Evolutionary conservation across 23 tunicate species (phyloP).

Genomic region (Ciona savignyi): DNA sequence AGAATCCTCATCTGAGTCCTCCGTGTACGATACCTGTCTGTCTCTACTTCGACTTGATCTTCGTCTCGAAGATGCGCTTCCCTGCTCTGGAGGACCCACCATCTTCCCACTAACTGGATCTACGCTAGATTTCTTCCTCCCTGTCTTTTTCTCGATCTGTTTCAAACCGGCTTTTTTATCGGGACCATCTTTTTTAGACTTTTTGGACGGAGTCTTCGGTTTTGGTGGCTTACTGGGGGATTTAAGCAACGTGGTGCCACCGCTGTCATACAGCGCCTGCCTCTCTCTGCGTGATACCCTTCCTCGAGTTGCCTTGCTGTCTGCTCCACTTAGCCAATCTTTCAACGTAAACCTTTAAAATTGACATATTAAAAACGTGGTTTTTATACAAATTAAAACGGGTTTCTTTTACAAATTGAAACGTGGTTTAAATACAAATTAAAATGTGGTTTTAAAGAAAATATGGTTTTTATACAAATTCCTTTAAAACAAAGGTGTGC

Average conservation of each 20-base stretch:
- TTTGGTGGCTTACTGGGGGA: neutral
- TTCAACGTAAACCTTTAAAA: neutral
- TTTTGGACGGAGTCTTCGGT: neutral
- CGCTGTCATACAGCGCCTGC: neutral
- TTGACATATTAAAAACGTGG: too few relatives aligned
- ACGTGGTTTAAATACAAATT: too few relatives aligned
- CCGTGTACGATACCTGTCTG: neutral
- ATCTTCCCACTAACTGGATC: neutral
- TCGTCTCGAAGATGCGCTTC: neutral
- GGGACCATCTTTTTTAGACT: neutral
- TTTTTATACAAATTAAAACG: too few relatives aligned
- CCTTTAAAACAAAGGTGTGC: too few relatives aligned
- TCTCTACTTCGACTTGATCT: neutral
- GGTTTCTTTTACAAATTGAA: too few relatives aligned
- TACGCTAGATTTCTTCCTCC: neutral
- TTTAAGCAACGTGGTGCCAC: neutral
- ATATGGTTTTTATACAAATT: too few relatives aligned
- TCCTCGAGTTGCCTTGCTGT: neutral
- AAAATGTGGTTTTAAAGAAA: too few relatives aligned
- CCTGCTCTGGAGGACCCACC: neutral
- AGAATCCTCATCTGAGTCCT: neutral
- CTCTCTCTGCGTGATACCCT: neutral
- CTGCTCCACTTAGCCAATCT: neutral
- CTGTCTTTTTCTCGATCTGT: too few relatives aligned
- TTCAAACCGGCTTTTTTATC: neutral